These are phyloP conservation scores for Sicus ferrugineus DNA, from an alignment of 2,888 invertebrate species.

Conservation along the genomic window DNA sequence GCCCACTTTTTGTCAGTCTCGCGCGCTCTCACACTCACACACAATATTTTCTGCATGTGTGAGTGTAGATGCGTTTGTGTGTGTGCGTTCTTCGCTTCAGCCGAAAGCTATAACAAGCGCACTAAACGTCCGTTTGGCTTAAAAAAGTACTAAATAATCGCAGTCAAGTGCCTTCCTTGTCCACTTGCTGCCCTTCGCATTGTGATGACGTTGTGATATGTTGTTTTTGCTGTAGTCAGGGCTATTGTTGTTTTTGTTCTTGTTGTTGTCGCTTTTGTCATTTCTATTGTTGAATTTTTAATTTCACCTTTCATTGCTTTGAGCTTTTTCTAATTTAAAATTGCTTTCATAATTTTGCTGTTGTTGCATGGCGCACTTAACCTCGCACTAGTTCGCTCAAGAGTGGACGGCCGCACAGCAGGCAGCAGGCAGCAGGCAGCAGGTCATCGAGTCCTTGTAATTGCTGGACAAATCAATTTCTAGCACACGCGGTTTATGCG, in stretches of 20 bases:
- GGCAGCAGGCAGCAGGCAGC: too few species aligned
- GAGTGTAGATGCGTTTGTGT: background rate
- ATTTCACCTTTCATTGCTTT: background rate
- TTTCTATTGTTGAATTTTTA: background rate
- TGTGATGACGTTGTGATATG: constrained; percentile 12
- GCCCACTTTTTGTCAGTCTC: background rate
- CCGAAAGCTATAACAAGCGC: too few species aligned
- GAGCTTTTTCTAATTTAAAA: too few species aligned
- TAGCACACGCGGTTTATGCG: background rate
- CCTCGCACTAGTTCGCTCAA: constrained; percentile 21
- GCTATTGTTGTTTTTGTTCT: constrained; percentile 6
- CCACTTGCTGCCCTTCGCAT: constrained; percentile 9
- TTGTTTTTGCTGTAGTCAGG: background rate
- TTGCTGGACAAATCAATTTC: constrained; percentile 15
- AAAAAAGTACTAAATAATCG: constrained; percentile 56
- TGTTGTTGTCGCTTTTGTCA: background rate
- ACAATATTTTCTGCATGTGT: background rate
- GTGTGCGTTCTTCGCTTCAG: background rate
- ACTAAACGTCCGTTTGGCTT: constrained; percentile 55
- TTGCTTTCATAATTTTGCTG: background rate
- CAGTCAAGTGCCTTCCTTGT: constrained; percentile 45
- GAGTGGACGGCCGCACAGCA: background rate
- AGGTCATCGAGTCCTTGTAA: constrained; percentile 22
- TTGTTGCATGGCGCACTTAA: constrained; percentile 9
- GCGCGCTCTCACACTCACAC: constrained; percentile 1